Base-by-base conservation (phyloP, 2,888 invertebrate species). In the Phasia obesa region DNA sequence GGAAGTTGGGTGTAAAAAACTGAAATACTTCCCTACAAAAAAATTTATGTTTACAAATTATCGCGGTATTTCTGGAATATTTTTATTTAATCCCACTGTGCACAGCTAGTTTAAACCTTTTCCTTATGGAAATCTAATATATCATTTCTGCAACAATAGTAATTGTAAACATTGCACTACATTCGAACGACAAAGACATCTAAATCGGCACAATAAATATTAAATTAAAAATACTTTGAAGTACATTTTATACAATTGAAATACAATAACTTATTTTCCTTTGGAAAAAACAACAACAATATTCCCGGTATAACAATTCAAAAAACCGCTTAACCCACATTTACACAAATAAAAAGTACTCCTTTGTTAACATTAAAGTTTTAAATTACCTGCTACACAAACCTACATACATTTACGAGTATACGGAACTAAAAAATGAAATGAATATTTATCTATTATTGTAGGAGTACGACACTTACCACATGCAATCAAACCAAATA, bases 401-500 rank as follows among this genome's bases (percentile, higher is more conserved):
- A 17, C 9, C 15, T 2, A 67, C 15, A 6, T 5, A 15, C 6
- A 64, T 31, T 35, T n/a, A 35, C n/a, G 11, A n/a, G n/a, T n/a
- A n/a, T n/a, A n/a, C n/a, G n/a, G n/a, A n/a, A n/a, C n/a, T n/a
- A 19, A 44, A 60, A 2, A 31, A 59, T 70, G 9, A 15, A 62
- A 35, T 44, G 35, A 47, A 19, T n/a, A 35, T 35, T 38, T 53
- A 4, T 38, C 38, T 60, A n/a, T 70, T 21, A 31, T 47, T 35
- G 27, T 51, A 38, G 23, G 59, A 62, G 27, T 51, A 38, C 31
- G 59, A 62, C 64, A 84, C 93, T 93, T 92, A 95, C 95, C 93
- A 31, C 94, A 92, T 76, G 92, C 91, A 81, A 94, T 88, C 51
- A 95, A 88, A 57, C 95, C 95, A 67, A 94, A 90, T 74, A 94